Evolutionary conservation across 2,113 vertebrate genomes (phyloP).

Genomic region (Gymnobelideus leadbeateri): DNA sequence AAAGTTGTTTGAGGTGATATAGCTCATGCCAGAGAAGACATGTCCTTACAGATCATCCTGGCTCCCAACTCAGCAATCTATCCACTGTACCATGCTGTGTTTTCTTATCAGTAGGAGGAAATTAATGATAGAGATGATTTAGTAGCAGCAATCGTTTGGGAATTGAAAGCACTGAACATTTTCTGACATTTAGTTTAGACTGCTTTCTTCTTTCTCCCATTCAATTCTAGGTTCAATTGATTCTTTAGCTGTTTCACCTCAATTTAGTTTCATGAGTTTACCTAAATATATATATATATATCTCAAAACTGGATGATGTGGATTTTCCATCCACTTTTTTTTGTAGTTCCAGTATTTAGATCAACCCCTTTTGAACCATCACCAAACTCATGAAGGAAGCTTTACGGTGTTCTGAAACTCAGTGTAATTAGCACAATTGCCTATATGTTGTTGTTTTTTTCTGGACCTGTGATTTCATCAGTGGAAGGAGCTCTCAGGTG

Average conservation of each 20-base stretch:
- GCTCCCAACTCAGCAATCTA: neutral
- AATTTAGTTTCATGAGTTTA: neutral
- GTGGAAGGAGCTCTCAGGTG: no score
- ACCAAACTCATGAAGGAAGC: neutral
- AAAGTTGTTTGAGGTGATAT: neutral
- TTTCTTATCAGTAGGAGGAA: neutral
- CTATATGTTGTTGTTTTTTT: no score
- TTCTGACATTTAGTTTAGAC: neutral
- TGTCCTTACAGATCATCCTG: neutral
- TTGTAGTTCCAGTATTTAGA: neutral
- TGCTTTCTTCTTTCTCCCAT: neutral
- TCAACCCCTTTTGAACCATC: neutral
- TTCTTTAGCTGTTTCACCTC: neutral
- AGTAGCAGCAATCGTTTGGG: neutral
- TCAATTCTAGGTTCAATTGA: neutral
- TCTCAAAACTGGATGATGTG: neutral
- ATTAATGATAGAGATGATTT: neutral
- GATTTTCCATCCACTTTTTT: neutral
- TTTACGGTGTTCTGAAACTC: neutral
- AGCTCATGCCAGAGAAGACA: neutral
- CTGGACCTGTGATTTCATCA: no score
- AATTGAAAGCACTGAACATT: neutral
- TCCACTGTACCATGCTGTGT: neutral
- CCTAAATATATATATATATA: neutral
- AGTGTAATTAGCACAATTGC: no score